Conservation (phyloP, 2,888 invertebrate species). For the Philereme vetulata region DNA sequence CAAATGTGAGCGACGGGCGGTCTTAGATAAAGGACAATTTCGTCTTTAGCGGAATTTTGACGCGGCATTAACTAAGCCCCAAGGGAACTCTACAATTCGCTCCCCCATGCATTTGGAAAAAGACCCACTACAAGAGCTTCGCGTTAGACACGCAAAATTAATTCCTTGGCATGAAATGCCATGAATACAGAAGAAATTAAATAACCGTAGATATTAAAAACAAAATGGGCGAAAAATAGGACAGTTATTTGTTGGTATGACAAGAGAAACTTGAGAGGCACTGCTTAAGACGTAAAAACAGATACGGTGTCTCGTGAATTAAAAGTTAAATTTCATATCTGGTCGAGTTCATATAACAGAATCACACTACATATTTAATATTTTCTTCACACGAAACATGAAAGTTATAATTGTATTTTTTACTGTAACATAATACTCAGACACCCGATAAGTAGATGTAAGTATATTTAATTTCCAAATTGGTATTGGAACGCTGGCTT, state of each 20-base stretch:
- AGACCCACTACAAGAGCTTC: slow-evolving; percentile 41
- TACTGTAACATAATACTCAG: slow-evolving; percentile 29
- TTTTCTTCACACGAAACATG: background rate
- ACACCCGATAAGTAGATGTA: slow-evolving; percentile 23
- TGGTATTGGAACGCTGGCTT: slow-evolving; percentile 28
- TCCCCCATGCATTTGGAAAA: slow-evolving; percentile 42
- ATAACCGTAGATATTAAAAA: background rate
- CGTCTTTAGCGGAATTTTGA: slow-evolving; percentile 55
- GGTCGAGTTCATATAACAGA: background rate
- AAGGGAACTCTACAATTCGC: slow-evolving; percentile 52
- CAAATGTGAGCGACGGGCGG: slow-evolving; percentile 42
- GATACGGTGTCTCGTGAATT: slow-evolving; percentile 4
- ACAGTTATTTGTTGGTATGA: background rate
- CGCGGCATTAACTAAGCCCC: slow-evolving; percentile 57
- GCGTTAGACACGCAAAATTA: slow-evolving; percentile 39
- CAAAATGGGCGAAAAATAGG: background rate
- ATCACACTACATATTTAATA: background rate
- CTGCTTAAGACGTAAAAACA: background rate
- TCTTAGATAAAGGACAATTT: slow-evolving; percentile 53
- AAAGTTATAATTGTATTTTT: background rate
- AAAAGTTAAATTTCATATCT: background rate
- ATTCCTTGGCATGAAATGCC: slow-evolving; percentile 25
- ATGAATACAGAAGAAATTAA: slow-evolving; percentile 1
- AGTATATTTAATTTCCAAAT: slow-evolving; percentile 27
- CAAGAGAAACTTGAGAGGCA: background rate